Evolutionary conservation across 1,140 invertebrate species (phyloP).

Genomic region (Drosophila nigrodunni): DNA sequence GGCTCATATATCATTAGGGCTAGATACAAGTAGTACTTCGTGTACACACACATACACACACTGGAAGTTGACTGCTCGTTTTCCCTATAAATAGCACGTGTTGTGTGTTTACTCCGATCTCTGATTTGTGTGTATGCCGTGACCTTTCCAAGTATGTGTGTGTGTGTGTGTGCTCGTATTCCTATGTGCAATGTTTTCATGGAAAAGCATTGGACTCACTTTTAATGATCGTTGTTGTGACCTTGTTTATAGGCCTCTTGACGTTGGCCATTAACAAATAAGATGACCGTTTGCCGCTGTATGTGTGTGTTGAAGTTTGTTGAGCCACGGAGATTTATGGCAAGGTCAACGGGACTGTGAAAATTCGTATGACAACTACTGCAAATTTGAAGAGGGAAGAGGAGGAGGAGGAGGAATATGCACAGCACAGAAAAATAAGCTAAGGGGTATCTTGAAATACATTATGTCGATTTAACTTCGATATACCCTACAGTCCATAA

Average conservation of each 20-base stretch:
- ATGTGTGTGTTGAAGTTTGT: neutral
- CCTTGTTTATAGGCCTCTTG: conserved; percentile 68
- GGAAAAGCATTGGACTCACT: conserved; percentile 55
- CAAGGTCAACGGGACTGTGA: conserved; percentile 37
- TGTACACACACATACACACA: neutral
- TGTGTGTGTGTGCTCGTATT: conserved; percentile 44
- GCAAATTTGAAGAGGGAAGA: neutral
- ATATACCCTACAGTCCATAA: neutral
- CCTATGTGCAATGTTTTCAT: conserved; percentile 69
- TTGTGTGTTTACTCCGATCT: conserved; percentile 38
- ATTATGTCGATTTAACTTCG: neutral
- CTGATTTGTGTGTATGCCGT: conserved; percentile 30
- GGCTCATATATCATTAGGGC: conserved; percentile 68
- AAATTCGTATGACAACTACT: neutral
- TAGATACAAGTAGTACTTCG: neutral
- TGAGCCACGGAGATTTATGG: conserved; percentile 19
- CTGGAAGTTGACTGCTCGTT: conserved; percentile 44
- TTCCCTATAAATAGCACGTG: conserved; percentile 80
- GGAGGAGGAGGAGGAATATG: too few relatives aligned
- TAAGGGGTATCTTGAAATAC: too few relatives aligned
- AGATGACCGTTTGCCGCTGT: conserved; percentile 8
- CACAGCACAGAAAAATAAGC: too few relatives aligned
- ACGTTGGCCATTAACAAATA: conserved; percentile 63
- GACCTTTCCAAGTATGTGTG: conserved; percentile 33
- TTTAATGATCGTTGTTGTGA: conserved; percentile 63